Evolutionary conservation across 1,140 invertebrate genomes (phyloP), one percentile per base, ranked within the genome.

Genomic region (Cylas formicarius): DNA sequence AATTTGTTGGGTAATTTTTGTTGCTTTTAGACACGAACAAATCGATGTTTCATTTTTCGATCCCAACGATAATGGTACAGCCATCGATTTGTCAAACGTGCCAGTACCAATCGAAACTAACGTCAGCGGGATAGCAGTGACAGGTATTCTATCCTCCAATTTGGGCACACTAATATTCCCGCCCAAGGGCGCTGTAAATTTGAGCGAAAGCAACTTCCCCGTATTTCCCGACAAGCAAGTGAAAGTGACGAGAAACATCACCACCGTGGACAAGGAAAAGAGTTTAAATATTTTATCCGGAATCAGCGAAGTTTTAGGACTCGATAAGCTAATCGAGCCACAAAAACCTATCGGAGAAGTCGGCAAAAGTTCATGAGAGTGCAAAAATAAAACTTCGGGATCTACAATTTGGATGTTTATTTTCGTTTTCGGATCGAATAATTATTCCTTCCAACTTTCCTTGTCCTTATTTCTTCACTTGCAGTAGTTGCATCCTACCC

Each of bases 31-130:
- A 5, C 69, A 72, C 38, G 71, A 75, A 48, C 67, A 72, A 48
- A 67, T 75, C 0, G 70, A 74, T 53, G 56, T 75, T 5, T 72
- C 71, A 11, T 74, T 75, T 56, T 75, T 66, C 28, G 67, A 74
- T 52, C 67, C 72, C 3, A 58, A 61, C 28, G 61, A 60, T 22
- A 73, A 74, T 48, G 60, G 64, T 16, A 68, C 61, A 18, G 58
- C 65, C 33, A 66, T 73, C 4, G 66, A 73, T 46, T 50, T 73
- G 23, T 68, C 68, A 26, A 65, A 72, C 33, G 71, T 74, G 8
- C 71, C 72, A 8, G 29, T 72, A 22, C 72, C 72, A 20, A 64
- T 73, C 14, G 68, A 73, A 47, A 72, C 72, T 0, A 74, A 73
- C 34, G 57, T 74, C 7, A 70, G 63, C 10, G 71, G 72, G 2